Evolutionary conservation across 2,888 invertebrate genomes (phyloP).

Genomic region (Perizoma affinitatum): DNA sequence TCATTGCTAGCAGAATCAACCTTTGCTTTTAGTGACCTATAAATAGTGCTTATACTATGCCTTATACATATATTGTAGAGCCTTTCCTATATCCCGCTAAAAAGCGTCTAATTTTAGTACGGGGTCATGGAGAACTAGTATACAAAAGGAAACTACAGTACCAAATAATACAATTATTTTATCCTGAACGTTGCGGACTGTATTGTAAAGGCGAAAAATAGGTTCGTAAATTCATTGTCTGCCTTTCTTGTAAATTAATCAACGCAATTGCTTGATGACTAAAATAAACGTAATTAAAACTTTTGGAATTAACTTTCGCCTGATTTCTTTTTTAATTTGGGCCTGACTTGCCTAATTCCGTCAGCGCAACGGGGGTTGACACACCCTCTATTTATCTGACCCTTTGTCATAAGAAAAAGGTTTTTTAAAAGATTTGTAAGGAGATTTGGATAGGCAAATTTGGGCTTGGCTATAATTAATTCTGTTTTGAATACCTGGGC

Average conservation of each 20-base stretch:
- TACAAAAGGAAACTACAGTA: too few species aligned
- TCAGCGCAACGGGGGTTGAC: slow-evolving; percentile 77
- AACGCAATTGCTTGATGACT: slow-evolving; percentile 71
- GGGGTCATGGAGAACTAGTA: too few species aligned
- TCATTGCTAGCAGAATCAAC: too few species aligned
- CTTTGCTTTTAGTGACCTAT: too few species aligned
- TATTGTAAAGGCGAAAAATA: too few species aligned
- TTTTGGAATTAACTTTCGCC: slow-evolving; percentile 76
- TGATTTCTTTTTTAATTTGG: slow-evolving; percentile 83
- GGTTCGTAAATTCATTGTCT: slow-evolving; percentile 38
- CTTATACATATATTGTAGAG: too few species aligned
- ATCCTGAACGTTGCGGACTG: too few species aligned
- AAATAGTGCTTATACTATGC: too few species aligned
- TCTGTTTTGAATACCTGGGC: slow-evolving; percentile 35
- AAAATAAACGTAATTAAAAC: slow-evolving; percentile 84
- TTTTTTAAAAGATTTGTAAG: slow-evolving; percentile 43
- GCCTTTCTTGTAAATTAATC: slow-evolving; percentile 66
- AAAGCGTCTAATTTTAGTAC: too few species aligned
- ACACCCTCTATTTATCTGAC: slow-evolving; percentile 69
- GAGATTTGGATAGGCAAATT: slow-evolving; percentile 37
- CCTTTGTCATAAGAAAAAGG: slow-evolving; percentile 68
- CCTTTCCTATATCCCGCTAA: too few species aligned
- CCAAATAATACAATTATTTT: too few species aligned
- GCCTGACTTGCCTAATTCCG: slow-evolving; percentile 74
- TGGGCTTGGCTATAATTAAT: slow-evolving; percentile 39